Conservation (phyloP, 2,113 vertebrate species). For the Nycticryphes semicollaris region DNA sequence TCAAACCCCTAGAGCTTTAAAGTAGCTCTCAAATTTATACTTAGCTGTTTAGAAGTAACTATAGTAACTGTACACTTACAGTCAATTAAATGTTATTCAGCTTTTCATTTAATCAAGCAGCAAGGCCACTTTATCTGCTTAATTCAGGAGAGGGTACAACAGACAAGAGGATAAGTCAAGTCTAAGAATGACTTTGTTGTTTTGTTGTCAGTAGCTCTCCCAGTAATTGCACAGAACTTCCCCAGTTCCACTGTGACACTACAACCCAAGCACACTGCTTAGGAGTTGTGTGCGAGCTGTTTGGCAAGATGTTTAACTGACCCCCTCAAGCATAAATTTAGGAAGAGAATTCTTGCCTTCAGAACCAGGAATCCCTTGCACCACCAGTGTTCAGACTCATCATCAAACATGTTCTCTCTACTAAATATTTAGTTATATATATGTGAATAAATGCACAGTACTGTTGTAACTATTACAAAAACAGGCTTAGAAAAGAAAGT, state of each 20-base stretch:
- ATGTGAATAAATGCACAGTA: background rate
- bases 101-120: background rate
- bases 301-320: background rate
- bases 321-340: background rate
- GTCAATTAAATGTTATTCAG: background rate
- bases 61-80: background rate
- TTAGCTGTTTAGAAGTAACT: background rate
- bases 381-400: fast-evolving
- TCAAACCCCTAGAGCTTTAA: background rate
- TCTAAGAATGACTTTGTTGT: background rate
- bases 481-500: background rate
- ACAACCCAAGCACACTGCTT: background rate
- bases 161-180: background rate
- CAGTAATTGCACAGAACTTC: background rate
- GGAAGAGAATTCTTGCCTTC: background rate
- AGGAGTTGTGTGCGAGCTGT: background rate
- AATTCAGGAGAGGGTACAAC: background rate
- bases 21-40: background rate
- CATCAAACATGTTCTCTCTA: background rate
- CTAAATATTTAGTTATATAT: background rate
- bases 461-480: background rate
- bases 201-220: background rate
- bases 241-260: background rate
- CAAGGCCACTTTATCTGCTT: background rate
- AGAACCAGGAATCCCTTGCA: background rate